phyloP scores from a whole-genome alignment of 2,113 vertebrate genomes.

The Chaetops frenatus region DNA sequence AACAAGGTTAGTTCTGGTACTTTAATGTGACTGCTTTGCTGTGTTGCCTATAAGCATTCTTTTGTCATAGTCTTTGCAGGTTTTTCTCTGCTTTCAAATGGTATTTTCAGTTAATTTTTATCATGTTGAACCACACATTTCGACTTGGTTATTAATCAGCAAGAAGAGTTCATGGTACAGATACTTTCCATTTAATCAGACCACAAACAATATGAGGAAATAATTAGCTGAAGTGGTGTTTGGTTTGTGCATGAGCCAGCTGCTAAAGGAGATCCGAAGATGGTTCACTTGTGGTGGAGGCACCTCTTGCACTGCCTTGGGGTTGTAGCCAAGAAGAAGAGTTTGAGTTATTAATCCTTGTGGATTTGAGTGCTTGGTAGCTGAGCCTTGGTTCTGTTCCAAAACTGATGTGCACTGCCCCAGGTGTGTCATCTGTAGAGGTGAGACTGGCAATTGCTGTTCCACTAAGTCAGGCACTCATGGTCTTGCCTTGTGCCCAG shows the following conservation, averaged over 20 bases:
- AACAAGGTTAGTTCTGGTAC: neutral
- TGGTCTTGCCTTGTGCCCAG: neutral
- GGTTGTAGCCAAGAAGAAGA: neutral
- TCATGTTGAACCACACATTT: neutral
- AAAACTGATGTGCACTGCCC: accelerated
- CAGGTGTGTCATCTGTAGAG: neutral
- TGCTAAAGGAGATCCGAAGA: neutral
- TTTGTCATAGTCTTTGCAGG: neutral
- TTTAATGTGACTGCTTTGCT: neutral
- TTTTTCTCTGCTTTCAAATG: neutral
- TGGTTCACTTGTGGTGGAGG: neutral
- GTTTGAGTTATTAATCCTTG: neutral
- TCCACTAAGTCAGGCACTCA: neutral
- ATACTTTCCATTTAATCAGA: neutral
- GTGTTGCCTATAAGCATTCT: neutral
- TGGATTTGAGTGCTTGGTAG: neutral
- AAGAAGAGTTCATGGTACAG: neutral
- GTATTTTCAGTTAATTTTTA: neutral
- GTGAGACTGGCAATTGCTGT: neutral
- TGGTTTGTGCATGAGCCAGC: neutral
- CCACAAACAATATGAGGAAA: neutral
- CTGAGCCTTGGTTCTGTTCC: neutral
- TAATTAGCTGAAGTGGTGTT: neutral
- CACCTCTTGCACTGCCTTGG: neutral
- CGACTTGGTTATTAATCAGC: neutral